These are phyloP conservation scores for Hippocampus barbouri DNA, from an alignment of 2,113 vertebrate species.

Conservation along the genomic window DNA sequence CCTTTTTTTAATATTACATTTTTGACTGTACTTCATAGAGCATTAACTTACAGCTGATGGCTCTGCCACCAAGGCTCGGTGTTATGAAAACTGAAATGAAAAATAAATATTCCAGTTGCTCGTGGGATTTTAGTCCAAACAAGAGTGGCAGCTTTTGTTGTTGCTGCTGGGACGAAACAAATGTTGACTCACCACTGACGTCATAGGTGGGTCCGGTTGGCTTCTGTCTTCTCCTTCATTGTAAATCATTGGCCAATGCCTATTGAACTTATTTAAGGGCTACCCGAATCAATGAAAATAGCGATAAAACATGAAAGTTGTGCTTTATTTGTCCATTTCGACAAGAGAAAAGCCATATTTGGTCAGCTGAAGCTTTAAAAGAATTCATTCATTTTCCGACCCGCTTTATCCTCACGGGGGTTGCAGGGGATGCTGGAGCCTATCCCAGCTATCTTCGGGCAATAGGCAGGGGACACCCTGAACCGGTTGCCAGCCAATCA, in stretches of 20 bases:
- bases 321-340: no score
- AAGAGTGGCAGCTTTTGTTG: neutral
- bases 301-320: neutral
- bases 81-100: neutral
- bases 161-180: neutral
- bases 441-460: no score
- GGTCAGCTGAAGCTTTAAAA: no score
- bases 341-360: no score
- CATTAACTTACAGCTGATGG: neutral
- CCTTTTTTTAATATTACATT: neutral
- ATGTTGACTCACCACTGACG: constrained; percentile 5
- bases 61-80: neutral
- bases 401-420: no score
- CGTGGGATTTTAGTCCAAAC: neutral
- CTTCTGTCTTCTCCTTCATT: neutral
- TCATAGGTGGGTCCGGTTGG: neutral
- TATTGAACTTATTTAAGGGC: neutral
- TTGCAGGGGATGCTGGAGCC: no score
- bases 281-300: neutral
- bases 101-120: neutral
- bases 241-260: neutral
- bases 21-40: neutral
- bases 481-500: no score
- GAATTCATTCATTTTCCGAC: no score
- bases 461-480: no score